Percentiles rank a stretch among this genome's conserved stretches.
Evolutionary conservation across 2,888 invertebrate species (phyloP).

Genomic region (Arge pagana): DNA sequence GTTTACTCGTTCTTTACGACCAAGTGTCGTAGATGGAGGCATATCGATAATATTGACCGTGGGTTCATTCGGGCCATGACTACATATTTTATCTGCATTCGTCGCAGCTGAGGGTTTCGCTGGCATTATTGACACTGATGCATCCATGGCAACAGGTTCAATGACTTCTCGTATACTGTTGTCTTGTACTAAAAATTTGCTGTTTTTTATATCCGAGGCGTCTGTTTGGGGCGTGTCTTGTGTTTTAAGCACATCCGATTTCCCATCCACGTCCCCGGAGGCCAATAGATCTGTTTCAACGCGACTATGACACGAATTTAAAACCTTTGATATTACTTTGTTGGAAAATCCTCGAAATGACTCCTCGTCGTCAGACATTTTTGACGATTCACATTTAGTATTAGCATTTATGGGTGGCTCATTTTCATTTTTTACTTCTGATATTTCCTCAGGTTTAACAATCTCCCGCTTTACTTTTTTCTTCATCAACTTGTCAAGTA

Average conservation of each 20-base stretch:
- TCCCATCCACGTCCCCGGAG: conserved; percentile 34
- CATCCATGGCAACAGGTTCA: conserved; percentile 7
- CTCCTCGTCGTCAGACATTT: conserved; percentile 62
- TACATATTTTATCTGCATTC: conserved; percentile 33
- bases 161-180: conserved; percentile 10
- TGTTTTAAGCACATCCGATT: conserved; percentile 27
- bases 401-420: conserved; percentile 18
- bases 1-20: conserved; percentile 67
- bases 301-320: conserved; percentile 42
- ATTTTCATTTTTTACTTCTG: conserved; percentile 29
- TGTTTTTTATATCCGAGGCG: conserved; percentile 19
- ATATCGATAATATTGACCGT: conserved; percentile 44
- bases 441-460: conserved; percentile 24
- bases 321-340: conserved; percentile 48
- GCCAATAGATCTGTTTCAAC: conserved; percentile 40
- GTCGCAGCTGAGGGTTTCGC: conserved; percentile 10
- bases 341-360: conserved; percentile 56
- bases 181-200: conserved; percentile 5
- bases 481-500: conserved; percentile 56
- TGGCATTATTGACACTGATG: conserved; percentile 4
- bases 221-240: conserved; percentile 25
- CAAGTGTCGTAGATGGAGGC: conserved; percentile 48
- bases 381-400: conserved; percentile 39
- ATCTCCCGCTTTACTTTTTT: conserved; percentile 31
- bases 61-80: conserved; percentile 32